These are phyloP conservation scores for Colius striatus DNA, from an alignment of 2,113 vertebrate genomes.

Conservation along the genomic window DNA sequence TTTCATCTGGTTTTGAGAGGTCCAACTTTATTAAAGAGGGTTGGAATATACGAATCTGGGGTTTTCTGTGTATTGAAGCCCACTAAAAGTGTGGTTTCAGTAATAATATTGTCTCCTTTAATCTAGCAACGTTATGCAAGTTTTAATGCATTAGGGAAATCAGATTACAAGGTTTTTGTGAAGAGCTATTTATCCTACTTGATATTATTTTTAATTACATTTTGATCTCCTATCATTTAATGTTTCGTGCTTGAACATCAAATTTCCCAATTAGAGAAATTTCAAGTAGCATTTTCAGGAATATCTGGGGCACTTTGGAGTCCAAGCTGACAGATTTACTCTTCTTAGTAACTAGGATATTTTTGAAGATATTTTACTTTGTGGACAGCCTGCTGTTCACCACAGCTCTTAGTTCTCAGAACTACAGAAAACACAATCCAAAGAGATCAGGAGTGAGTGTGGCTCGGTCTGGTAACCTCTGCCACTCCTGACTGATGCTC, in stretches of 20 bases:
- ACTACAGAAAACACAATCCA: not conserved
- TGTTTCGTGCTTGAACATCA: not conserved
- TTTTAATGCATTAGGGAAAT: not conserved
- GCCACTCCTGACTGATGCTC: fast-evolving
- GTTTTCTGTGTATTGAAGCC: not conserved
- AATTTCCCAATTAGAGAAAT: not conserved
- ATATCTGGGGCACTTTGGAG: not conserved
- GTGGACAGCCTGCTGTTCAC: not conserved
- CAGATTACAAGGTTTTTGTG: not conserved
- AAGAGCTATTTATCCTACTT: not conserved
- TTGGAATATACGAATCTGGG: not conserved
- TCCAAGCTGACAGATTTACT: not conserved
- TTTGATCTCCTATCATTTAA: not conserved
- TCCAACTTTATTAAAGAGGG: not conserved
- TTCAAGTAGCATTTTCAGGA: not conserved
- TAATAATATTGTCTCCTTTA: not conserved
- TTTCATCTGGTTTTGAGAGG: not conserved
- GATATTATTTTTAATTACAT: not conserved
- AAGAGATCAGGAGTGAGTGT: fast-evolving
- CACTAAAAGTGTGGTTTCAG: not conserved
- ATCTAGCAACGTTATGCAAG: not conserved
- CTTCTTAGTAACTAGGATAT: not conserved
- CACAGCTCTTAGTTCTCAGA: not conserved
- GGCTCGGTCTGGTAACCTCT: not conserved
- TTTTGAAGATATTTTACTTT: not conserved